Conservation (phyloP, 2,113 vertebrate species). For the Forbesichthys papilliferus region DNA sequence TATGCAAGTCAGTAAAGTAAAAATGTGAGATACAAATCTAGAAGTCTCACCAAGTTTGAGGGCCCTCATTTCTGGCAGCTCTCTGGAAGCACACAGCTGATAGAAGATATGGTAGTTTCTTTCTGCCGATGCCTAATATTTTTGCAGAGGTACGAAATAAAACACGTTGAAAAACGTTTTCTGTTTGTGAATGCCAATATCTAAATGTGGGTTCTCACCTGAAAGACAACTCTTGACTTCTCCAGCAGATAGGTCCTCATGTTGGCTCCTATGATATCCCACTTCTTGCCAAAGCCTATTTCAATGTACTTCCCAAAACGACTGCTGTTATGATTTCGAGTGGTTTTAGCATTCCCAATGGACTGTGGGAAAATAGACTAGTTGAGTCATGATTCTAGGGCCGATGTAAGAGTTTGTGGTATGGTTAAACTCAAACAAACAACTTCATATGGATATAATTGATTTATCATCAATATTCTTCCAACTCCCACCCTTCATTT, state of each 20-base stretch:
- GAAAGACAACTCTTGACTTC: conserved; percentile 83
- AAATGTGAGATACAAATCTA: not conserved
- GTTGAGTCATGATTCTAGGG: not conserved
- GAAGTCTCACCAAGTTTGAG: conserved; percentile 73
- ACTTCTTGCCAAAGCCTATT: conserved; percentile 73
- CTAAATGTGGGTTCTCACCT: conserved; percentile 54
- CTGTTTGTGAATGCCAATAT: too few relatives aligned
- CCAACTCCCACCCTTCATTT: not conserved
- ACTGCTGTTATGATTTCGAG: conserved; percentile 83
- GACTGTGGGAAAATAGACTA: conserved; percentile 57
- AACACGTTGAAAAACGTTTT: too few relatives aligned
- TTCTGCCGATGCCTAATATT: conserved; percentile 67
- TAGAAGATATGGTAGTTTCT: conserved; percentile 84
- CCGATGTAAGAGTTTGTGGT: not conserved
- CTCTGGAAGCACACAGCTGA: conserved; percentile 79
- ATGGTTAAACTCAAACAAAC: not conserved
- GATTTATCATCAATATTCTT: not conserved
- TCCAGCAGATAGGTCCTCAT: conserved; percentile 83
- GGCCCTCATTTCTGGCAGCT: conserved; percentile 69
- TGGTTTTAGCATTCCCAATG: conserved; percentile 83
- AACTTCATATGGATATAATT: not conserved
- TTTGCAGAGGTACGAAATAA: not conserved
- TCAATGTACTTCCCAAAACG: conserved; percentile 83
- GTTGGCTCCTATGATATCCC: conserved; percentile 76
- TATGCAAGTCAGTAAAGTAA: not conserved